Evolutionary conservation across 37 sponge, comb jelly and placozoan species (phyloP), one percentile per base, ranked within the genome.

Genomic region (Agelas oroides): DNA sequence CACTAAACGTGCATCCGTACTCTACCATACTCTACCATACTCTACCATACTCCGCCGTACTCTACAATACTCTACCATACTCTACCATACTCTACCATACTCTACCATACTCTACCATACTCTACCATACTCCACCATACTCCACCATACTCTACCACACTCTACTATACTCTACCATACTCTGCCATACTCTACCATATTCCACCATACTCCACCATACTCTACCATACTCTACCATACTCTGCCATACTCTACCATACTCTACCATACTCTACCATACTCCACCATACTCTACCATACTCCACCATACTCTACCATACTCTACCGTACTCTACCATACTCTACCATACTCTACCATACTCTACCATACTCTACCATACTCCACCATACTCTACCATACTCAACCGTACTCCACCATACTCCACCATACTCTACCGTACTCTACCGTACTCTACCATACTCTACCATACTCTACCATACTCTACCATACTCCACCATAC

Each of bases 41-140:
- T 46, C 46, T 5, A 32, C 28, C 34, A 13, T 59, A 90, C n/a
- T n/a, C n/a, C n/a, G n/a, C n/a, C n/a, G n/a, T n/a, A n/a, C n/a
- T n/a, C n/a, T n/a, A n/a, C n/a, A n/a, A n/a, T n/a, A n/a, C n/a
- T n/a, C n/a, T n/a, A n/a, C n/a, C n/a, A n/a, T n/a, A n/a, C n/a
- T n/a, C n/a, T n/a, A n/a, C n/a, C n/a, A n/a, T n/a, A n/a, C 46
- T n/a, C n/a, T n/a, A n/a, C 46, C 46, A 3, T 8, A 3, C 46
- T 46, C 46, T 5, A 32, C 28, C 34, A 13, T 59, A 90, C 46
- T n/a, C n/a, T n/a, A n/a, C 46, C 46, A 3, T 8, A 3, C 46
- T 46, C 46, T 5, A 32, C 28, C 34, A 13, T 59, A 90, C 46
- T n/a, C n/a, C n/a, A n/a, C n/a, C n/a, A n/a, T n/a, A n/a, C n/a